These are phyloP conservation scores for Shargacucullia verbasci DNA, from an alignment of 2,888 invertebrate species.

Conservation along the genomic window DNA sequence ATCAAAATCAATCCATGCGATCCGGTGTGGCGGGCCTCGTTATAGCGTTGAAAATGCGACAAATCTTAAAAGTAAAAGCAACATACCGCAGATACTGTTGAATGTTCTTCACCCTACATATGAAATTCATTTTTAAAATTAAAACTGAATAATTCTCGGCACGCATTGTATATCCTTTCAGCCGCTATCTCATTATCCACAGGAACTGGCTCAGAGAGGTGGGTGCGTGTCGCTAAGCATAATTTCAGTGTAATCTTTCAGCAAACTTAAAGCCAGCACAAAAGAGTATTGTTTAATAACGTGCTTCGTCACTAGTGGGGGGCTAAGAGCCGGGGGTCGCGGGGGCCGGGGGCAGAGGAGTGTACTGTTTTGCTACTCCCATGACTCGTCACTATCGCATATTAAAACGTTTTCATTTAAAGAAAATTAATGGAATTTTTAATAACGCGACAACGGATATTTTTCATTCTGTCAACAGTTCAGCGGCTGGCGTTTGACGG, in stretches of 20 bases:
- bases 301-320: constrained; percentile 57
- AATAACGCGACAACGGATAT: constrained; percentile 54
- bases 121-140: constrained; percentile 2
- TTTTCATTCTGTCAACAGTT: constrained; percentile 49
- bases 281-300: constrained; percentile 67
- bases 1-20: too few relatives aligned
- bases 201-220: constrained; percentile 7
- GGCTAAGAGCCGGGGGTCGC: constrained; percentile 3
- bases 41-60: too few relatives aligned
- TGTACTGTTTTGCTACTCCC: constrained; percentile 29
- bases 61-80: too few relatives aligned
- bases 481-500: constrained; percentile 14
- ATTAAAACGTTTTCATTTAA: constrained; percentile 62
- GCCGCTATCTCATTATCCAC: constrained; percentile 14
- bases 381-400: constrained; percentile 66
- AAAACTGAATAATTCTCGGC: background rate
- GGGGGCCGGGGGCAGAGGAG: background rate
- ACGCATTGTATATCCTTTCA: constrained; percentile 4
- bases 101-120: too few relatives aligned
- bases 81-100: too few relatives aligned
- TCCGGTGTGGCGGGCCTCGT: too few relatives aligned
- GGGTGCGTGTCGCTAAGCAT: constrained; percentile 17
- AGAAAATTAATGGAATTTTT: constrained; percentile 66
- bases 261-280: constrained; percentile 62
- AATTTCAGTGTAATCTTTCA: constrained; percentile 58